Percentiles rank a stretch among this genome's conserved stretches.
These are phyloP conservation scores for Camelus dromedarius DNA, from an alignment of 2,113 vertebrate genomes.

Conservation along the genomic window DNA sequence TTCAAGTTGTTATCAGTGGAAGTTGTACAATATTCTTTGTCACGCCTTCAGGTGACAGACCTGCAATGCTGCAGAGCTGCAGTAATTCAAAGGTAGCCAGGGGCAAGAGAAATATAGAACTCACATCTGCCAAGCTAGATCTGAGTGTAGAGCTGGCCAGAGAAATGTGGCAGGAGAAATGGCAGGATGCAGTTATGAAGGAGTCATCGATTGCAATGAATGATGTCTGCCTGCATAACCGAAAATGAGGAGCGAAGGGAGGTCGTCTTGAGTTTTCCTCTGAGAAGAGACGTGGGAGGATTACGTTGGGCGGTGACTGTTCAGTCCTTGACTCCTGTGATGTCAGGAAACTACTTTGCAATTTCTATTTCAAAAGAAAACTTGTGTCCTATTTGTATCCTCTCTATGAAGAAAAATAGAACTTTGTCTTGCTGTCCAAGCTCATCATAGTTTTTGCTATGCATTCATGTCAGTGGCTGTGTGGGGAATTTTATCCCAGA, in stretches of 20 bases:
- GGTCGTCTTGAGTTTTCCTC: not conserved
- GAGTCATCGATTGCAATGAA: constrained; percentile 29
- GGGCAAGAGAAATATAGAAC: constrained; percentile 68
- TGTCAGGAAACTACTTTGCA: not conserved
- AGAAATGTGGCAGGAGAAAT: constrained; percentile 48
- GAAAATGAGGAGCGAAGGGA: not conserved
- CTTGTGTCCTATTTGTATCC: not conserved
- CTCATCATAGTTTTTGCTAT: not conserved
- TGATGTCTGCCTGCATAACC: constrained; percentile 12
- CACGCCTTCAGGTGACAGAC: constrained; percentile 41
- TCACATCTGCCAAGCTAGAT: constrained; percentile 52
- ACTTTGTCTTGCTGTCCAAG: not conserved
- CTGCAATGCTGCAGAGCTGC: not conserved
- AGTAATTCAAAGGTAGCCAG: constrained; percentile 70
- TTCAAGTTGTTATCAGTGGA: constrained; percentile 38
- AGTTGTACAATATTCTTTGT: constrained; percentile 20
- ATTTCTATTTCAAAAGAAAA: constrained; percentile 31
- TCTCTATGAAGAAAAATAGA: not conserved
- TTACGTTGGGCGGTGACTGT: not conserved
- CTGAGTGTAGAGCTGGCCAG: constrained; percentile 28
- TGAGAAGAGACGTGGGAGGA: not conserved
- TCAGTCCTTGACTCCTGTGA: constrained; percentile 11
- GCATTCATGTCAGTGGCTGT: not conserved
- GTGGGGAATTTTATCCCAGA: not conserved
- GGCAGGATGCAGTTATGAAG: not conserved